Evolutionary conservation across 2,113 vertebrate species (phyloP), one percentile per base, ranked within the genome.

Genomic region (Scytalopus superciliaris): DNA sequence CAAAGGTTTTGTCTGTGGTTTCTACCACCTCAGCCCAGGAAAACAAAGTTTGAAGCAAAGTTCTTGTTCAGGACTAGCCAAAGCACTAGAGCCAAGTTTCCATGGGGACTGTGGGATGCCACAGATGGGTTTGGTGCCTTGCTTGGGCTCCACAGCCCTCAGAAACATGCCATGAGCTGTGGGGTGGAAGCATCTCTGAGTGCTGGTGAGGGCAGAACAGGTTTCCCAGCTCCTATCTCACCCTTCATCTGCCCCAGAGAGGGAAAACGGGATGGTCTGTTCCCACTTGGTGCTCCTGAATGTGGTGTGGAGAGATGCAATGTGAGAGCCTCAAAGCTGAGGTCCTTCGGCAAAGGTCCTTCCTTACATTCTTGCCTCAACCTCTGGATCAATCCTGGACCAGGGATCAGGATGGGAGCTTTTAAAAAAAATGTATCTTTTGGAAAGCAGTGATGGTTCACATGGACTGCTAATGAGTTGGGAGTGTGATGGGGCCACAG

Each of bases 391-490:
- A 45, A 21, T 77, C 27, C 66, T 60, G n/a, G 66, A 40, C 24
- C 44, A 45, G 21, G n/a, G 66, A 40, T 24, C 42, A 45, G 21
- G 35, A 42, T 19, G 28, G 40, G 47, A 78, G 24, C 24, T 56
- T 10, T 6, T 4, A 10, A 0, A 0, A 24, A 47, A 72, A 5
- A 27, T 3, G 1, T 4, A 10, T 27, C 14, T 7, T 55, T 70
- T 52, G 31, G 68, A 57, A 69, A 80, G 45, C 72, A 77, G 28
- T 7, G 52, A 1, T 74, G 30, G 56, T 25, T 30, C 57, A 66
- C 2, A 1, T 9, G 25, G 44, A 37, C 17, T 18, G 19, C 42
- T 19, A 22, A 57, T 21, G 49, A 33, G 39, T 18, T 42, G 56
- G 19, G 19, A 47, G 12, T 14, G 10, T 31, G 27, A 35, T 21